phyloP scores from a whole-genome alignment of 2,797 vertebrate species.

The Enoplosus armatus region DNA sequence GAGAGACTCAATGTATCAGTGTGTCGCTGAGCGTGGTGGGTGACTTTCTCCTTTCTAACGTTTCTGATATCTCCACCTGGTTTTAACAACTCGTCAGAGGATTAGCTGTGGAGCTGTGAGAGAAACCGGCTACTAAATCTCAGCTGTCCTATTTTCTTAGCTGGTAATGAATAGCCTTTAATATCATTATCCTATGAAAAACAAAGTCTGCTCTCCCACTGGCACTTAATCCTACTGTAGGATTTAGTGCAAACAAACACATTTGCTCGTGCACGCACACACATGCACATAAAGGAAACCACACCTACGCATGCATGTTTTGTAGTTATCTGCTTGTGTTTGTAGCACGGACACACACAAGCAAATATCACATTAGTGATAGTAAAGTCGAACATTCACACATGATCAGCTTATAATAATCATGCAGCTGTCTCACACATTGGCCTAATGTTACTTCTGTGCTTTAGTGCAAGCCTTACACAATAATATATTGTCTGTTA shows the following conservation, averaged over 20 bases:
- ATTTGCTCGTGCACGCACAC: slow-evolving; percentile 6
- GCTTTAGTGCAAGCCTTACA: neutral
- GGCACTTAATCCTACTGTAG: slow-evolving; percentile 57
- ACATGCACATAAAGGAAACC: slow-evolving; percentile 15
- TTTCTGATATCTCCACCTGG: slow-evolving; percentile 33
- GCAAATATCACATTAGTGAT: neutral
- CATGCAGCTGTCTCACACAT: neutral
- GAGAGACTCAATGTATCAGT: neutral
- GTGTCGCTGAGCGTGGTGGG: neutral
- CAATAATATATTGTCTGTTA: neutral
- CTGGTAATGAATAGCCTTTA: slow-evolving; percentile 73
- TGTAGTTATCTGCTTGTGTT: neutral
- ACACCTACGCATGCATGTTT: slow-evolving; percentile 16
- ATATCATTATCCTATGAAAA: slow-evolving; percentile 72
- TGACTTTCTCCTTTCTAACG: slow-evolving; percentile 21
- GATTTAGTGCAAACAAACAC: slow-evolving; percentile 57
- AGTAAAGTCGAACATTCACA: slow-evolving; percentile 1
- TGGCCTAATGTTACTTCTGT: neutral
- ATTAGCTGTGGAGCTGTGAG: slow-evolving; percentile 48
- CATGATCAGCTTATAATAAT: slow-evolving; percentile 1
- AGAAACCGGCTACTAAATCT: slow-evolving; percentile 49
- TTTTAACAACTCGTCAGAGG: slow-evolving; percentile 49
- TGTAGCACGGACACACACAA: neutral
- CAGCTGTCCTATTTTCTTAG: slow-evolving; percentile 59
- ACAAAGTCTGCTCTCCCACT: slow-evolving; percentile 54